These are phyloP conservation scores for Aurelia coerulea DNA, from an alignment of 30 jellyfish, hydroid and myxozoan genomes.

Conservation along the genomic window DNA sequence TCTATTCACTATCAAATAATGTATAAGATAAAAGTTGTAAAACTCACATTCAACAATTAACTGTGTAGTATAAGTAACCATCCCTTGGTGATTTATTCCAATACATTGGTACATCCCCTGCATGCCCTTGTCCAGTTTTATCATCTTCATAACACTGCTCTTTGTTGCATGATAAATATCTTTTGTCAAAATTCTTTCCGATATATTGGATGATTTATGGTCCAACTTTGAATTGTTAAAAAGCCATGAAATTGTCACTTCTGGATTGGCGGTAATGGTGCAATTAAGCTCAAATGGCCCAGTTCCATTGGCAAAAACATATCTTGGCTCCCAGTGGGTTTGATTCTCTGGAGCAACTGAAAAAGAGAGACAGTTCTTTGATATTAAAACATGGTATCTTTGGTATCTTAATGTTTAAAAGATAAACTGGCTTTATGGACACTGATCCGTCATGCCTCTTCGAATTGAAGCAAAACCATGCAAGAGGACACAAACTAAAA, in stretches of 20 bases:
- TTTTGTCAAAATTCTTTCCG: neutral
- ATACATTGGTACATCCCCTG: slow-evolving; percentile 36
- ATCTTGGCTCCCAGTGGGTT: neutral
- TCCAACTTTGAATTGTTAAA: neutral
- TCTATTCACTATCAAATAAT: no score
- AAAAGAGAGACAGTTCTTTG: no score
- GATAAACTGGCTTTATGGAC: no score
- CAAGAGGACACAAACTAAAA: no score
- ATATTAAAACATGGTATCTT: no score
- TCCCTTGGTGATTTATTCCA: slow-evolving; percentile 42
- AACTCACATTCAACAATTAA: slow-evolving; percentile 42
- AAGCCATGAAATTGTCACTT: slow-evolving; percentile 35
- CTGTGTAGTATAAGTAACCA: slow-evolving; percentile 4
- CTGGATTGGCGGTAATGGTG: slow-evolving; percentile 53
- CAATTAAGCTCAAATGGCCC: slow-evolving; percentile 17
- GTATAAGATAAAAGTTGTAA: no score
- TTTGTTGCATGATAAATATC: slow-evolving; percentile 14
- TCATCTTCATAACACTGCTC: slow-evolving; percentile 13
- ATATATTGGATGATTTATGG: neutral
- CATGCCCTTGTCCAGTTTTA: neutral
- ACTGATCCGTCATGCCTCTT: no score
- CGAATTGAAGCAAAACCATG: no score
- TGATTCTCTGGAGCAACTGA: slow-evolving; percentile 41
- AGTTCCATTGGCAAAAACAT: slow-evolving; percentile 23
- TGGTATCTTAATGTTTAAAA: no score